Base-by-base conservation (phyloP, 2,888 invertebrate genomes). In the Temnothorax unifasciatus region DNA sequence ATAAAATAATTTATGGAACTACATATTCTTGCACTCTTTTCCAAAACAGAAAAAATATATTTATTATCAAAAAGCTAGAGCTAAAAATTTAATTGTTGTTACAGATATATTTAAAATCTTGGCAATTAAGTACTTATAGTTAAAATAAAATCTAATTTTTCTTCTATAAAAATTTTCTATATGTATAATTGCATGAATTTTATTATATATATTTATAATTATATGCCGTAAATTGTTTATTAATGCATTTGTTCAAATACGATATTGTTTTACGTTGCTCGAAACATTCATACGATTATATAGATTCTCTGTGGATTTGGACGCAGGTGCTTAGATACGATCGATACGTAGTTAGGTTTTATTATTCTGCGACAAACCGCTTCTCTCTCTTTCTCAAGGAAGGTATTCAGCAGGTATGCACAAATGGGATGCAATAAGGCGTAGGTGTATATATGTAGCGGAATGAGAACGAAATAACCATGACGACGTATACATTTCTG, bases 311-410 rank as follows among this genome's bases (percentile, higher is more conserved):
- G 18, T 8, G 38, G 47, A 66, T 44, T n/a, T 52, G 9, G 41
- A 8, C 9, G 25, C 18, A 66, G 38, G 25, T 52, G 66, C 18
- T 25, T 44, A 50, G 6, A 11, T 13, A 50, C 21, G 18, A 68
- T 77, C 54, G 41, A 68, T 77, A 68, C 44, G 29, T 25, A n/a
- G 41, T 77, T 57, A 44, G 57, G 44, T 77, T 68, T 77, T 44
- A 77, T 77, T 68, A 68, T 77, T 54, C 41, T 25, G 41, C n/a
- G 25, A 66, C 63, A 52, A 68, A 41, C n/a, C 18, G 9, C 15
- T 68, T 5, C 34, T 0, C 6, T 34, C n/a, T n/a, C 34, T 29
- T 3, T 29, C 3, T 29, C 29, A 34, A 63, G n/a, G n/a, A 34
- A 61, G 15, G 15, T 74, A 74, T 74, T 74, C 61, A 54, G 54